Evolutionary conservation across 37 sponge, comb jelly and placozoan species (phyloP), one percentile per base, ranked within the genome.

Genomic region (Eunapius fragilis): DNA sequence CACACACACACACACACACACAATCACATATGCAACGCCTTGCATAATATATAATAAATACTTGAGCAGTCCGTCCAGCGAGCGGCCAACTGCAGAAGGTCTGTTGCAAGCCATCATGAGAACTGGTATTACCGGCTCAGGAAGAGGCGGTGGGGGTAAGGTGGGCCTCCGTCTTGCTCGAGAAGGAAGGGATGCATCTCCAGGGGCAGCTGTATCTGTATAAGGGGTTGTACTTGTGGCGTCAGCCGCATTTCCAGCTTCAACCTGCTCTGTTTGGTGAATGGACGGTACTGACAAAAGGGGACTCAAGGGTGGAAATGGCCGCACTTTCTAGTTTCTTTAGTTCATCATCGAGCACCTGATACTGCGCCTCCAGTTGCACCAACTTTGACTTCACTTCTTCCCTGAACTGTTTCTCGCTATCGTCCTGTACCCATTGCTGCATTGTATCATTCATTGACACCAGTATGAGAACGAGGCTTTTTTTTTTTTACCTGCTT

Each of bases 41-140:
- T 41, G 3, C 6, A 9, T 4, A 58, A 58, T 58, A 13, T n/a
- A 37, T 13, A 24, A 13, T 13, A 35, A 69, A 79, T 25, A 93
- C 91, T 88, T 82, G 68, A 96, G 67, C 0, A 96, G 71, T 13
- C 35, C 32, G 26, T 96, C 95, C 32, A 96, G 23, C 0, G 85
- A 50, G 22, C 86, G 74, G 36, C 37, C 88, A 32, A 96, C 80
- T 31, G 79, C 84, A 0, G 80, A 25, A 25, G 22, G 74, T 79
- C 97, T 80, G 70, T 95, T 88, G 67, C 97, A 97, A 25, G 97
- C 93, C 30, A 97, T 85, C 67, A 97, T 86, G 26, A 97, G 89
- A 32, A 97, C 80, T 22, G 94, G 89, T 31, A 95, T 89, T 25
- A 71, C 17, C 17, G 75, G 87, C 0, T 82, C 72, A 0, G 37